Percentiles rank a stretch among this genome's conserved stretches.
Conservation (phyloP, 2,888 invertebrate species). For the Synergus umbraculus region DNA sequence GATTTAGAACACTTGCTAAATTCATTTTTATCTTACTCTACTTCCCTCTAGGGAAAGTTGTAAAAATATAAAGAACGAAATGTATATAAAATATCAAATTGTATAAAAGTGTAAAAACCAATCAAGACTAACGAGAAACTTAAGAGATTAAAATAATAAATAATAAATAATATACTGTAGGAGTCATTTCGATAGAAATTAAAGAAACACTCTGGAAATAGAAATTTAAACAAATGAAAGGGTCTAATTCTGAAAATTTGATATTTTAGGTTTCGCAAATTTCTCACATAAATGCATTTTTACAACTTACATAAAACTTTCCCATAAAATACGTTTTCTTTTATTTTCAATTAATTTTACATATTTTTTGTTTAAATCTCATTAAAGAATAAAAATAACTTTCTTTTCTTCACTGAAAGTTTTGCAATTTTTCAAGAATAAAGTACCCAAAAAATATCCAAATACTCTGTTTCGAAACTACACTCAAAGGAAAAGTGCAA, state of each 20-base stretch:
- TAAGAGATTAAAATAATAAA: constrained; percentile 5
- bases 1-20: constrained; percentile 21
- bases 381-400: too few relatives aligned
- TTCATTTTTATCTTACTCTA: constrained; percentile 11
- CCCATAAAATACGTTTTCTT: too few relatives aligned
- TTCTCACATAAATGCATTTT: neutral
- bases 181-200: neutral
- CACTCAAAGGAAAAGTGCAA: neutral
- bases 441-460: neutral
- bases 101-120: constrained; percentile 44
- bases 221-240: neutral
- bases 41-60: constrained; percentile 9
- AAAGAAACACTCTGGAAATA: neutral
- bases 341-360: too few relatives aligned
- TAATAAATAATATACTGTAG: constrained; percentile 2
- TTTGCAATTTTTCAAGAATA: too few relatives aligned
- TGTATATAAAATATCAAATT: constrained; percentile 45
- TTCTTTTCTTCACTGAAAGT: too few relatives aligned
- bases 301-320: too few relatives aligned
- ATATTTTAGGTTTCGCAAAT: neutral
- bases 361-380: too few relatives aligned
- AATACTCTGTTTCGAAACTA: neutral
- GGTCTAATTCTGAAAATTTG: neutral
- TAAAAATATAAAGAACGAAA: constrained; percentile 27
- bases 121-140: constrained; percentile 41